A percentile compares a stretch with the other conserved stretches of the same genome.
Evolutionary conservation across 1,140 invertebrate species (phyloP).

Genomic region (Colletes gigas): DNA sequence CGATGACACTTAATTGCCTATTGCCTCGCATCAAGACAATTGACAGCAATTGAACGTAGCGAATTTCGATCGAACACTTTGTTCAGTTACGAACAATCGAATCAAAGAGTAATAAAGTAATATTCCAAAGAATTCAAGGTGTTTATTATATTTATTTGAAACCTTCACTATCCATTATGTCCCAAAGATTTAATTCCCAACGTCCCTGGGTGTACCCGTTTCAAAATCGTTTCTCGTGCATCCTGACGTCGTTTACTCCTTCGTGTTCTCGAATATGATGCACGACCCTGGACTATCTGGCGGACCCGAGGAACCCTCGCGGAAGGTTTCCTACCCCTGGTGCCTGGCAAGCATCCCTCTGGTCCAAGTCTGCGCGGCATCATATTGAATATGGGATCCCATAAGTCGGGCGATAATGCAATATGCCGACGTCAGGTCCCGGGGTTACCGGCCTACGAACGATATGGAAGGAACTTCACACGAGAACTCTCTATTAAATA

Average conservation of each 20-base stretch:
- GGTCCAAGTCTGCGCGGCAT: slow-evolving; percentile 34
- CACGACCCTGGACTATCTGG: neutral
- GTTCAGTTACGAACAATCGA: too few species aligned
- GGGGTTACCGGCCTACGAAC: slow-evolving; percentile 47
- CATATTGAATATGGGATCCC: slow-evolving; percentile 75
- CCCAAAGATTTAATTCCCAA: neutral
- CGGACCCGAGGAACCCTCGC: neutral
- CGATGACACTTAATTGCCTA: too few species aligned
- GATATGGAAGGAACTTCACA: slow-evolving; percentile 35
- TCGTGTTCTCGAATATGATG: slow-evolving; percentile 10
- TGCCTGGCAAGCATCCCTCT: slow-evolving; percentile 11
- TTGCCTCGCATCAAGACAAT: too few species aligned
- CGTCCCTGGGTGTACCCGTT: too few species aligned
- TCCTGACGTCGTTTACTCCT: neutral
- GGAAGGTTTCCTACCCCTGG: slow-evolving; percentile 4
- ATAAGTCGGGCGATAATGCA: slow-evolving; percentile 73
- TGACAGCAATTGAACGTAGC: too few species aligned
- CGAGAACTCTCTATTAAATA: slow-evolving; percentile 69
- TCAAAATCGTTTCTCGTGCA: neutral
- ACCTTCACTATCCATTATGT: neutral
- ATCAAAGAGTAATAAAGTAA: too few species aligned
- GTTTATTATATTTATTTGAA: too few species aligned
- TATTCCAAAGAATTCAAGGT: too few species aligned
- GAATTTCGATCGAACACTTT: too few species aligned
- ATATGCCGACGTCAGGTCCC: slow-evolving; percentile 72